Conservation (phyloP, 2,888 invertebrate species). For the Amblyteles armatorius region DNA sequence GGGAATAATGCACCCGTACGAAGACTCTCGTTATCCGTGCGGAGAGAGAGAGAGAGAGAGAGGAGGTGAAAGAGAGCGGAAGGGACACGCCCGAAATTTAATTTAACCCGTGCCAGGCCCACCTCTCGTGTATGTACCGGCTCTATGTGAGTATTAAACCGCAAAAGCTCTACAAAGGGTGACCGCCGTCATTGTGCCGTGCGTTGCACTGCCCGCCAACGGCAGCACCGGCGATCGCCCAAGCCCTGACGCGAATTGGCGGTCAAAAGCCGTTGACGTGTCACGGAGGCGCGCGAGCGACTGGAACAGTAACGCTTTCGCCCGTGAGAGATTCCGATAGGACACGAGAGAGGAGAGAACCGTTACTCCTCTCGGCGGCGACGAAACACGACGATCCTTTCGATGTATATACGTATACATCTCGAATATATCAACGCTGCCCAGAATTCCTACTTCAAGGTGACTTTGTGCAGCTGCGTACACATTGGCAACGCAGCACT, state of each 20-base stretch:
- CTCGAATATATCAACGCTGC: not conserved
- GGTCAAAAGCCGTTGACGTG: conserved; percentile 58
- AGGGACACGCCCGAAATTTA: conserved; percentile 33
- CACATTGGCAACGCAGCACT: not conserved
- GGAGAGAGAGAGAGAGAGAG: not conserved
- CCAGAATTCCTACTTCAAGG: not conserved
- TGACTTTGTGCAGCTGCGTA: not conserved
- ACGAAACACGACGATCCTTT: conserved; percentile 15
- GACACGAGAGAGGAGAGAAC: not conserved
- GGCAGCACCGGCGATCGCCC: conserved; percentile 17
- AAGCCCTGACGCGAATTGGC: conserved; percentile 51
- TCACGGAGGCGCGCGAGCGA: conserved; percentile 15
- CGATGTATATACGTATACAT: not conserved
- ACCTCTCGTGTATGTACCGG: not conserved
- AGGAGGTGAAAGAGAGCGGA: conserved; percentile 9
- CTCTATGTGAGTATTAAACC: conserved; percentile 54
- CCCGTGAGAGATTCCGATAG: conserved; percentile 18
- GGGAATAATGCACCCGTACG: not conserved
- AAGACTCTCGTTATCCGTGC: not conserved
- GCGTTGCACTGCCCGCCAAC: conserved; percentile 23
- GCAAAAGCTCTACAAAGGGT: conserved; percentile 57
- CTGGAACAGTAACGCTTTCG: not conserved
- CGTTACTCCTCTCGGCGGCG: not conserved
- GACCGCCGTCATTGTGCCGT: conserved; percentile 48
- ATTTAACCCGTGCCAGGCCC: conserved; percentile 31